A percentile compares a stretch with the other conserved stretches of the same genome.
Evolutionary conservation across 1,140 invertebrate genomes (phyloP).

Genomic region (Solenopsis invicta): DNA sequence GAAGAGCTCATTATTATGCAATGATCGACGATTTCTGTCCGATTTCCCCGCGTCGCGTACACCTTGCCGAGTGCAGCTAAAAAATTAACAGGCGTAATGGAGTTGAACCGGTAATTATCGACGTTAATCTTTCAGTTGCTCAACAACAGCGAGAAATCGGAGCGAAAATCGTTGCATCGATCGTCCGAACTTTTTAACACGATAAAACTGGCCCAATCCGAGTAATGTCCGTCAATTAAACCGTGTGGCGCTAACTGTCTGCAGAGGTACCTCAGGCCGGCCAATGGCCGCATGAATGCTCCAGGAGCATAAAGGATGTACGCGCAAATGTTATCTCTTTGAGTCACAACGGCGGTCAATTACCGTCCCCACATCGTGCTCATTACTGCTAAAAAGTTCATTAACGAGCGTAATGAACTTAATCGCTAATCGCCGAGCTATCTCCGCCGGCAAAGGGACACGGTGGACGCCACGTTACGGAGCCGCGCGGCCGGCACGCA

Average conservation of each 20-base stretch:
- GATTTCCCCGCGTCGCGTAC: neutral
- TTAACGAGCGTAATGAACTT: slow-evolving; percentile 64
- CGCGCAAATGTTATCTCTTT: slow-evolving; percentile 61
- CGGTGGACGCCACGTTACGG: slow-evolving; percentile 10
- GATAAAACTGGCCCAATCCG: neutral
- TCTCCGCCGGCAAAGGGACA: slow-evolving; percentile 40
- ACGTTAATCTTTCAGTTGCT: slow-evolving; percentile 29
- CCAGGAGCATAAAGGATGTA: slow-evolving; percentile 29
- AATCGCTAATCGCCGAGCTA: slow-evolving; percentile 71
- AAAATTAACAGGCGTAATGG: slow-evolving; percentile 45
- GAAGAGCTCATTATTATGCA: slow-evolving; percentile 11
- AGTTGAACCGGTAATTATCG: slow-evolving; percentile 37
- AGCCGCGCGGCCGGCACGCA: too few relatives aligned
- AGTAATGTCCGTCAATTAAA: slow-evolving; percentile 32
- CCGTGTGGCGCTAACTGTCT: neutral
- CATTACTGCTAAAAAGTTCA: slow-evolving; percentile 62
- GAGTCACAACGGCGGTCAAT: slow-evolving; percentile 51
- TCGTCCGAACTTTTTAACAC: neutral
- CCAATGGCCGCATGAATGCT: neutral
- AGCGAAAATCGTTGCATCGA: slow-evolving; percentile 4
- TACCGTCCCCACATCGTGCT: slow-evolving; percentile 48
- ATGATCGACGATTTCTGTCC: neutral
- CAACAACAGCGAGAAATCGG: neutral
- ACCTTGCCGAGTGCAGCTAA: slow-evolving; percentile 1
- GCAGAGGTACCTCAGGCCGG: neutral